Conservation (phyloP, 2,888 invertebrate species). For the Rhingia rostrata region DNA sequence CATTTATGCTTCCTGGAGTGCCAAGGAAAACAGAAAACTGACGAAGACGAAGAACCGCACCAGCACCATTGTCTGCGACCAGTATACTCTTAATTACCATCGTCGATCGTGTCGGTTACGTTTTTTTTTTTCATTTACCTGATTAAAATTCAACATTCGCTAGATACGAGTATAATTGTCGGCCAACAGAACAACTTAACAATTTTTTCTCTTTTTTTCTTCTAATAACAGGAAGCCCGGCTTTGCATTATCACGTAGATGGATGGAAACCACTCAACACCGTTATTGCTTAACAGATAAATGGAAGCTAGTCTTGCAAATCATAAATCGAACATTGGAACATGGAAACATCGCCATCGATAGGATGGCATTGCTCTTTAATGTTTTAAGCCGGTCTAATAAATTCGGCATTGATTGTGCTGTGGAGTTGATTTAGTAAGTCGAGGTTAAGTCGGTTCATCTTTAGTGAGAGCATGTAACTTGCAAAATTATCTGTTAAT, state of each 20-base stretch:
- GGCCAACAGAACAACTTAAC: conserved; percentile 5
- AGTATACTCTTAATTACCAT: conserved; percentile 63
- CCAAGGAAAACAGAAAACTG: not conserved
- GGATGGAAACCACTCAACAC: conserved; percentile 16
- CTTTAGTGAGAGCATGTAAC: conserved; percentile 20
- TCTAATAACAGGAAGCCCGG: conserved; percentile 55
- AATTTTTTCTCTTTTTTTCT: conserved; percentile 3
- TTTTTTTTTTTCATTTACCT: conserved; percentile 38
- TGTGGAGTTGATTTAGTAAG: not conserved
- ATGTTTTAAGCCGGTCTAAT: conserved; percentile 48
- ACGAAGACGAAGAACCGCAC: conserved; percentile 27
- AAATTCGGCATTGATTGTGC: conserved; percentile 42
- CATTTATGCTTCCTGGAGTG: conserved; percentile 69
- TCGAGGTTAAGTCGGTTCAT: conserved; percentile 20
- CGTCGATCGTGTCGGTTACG: conserved; percentile 37
- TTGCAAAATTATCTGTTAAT: not conserved
- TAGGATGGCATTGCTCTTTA: conserved; percentile 36
- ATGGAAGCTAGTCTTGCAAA: conserved; percentile 20
- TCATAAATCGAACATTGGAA: not conserved
- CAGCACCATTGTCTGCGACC: conserved; percentile 32
- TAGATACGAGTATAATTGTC: conserved; percentile 19
- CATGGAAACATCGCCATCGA: no score
- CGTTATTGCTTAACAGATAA: not conserved
- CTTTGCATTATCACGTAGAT: conserved; percentile 19
- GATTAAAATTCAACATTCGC: conserved; percentile 60